A percentile compares a stretch with the other conserved stretches of the same genome.
phyloP scores from a whole-genome alignment of 2,888 invertebrate genomes.

The Caenorhabditis angaria region DNA sequence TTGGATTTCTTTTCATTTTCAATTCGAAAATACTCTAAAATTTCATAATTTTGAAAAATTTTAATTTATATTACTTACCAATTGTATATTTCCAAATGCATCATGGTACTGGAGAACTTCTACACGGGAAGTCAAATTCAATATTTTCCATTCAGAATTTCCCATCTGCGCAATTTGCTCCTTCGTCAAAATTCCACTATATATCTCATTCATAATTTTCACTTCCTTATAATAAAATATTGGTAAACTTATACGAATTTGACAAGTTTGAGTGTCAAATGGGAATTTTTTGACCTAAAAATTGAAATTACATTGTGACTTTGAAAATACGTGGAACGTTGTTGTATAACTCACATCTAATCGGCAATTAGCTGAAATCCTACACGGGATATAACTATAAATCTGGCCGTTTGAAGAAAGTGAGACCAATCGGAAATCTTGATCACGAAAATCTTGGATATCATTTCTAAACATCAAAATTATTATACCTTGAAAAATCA shows the following conservation, averaged over 20 bases:
- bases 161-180: constrained; percentile 12
- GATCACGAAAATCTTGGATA: constrained; percentile 1
- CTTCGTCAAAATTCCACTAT: constrained; percentile 14
- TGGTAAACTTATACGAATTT: constrained; percentile 21
- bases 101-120: constrained; percentile 18
- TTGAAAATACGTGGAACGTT: too few species aligned
- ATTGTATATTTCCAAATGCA: constrained; percentile 21
- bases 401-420: background rate
- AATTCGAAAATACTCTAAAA: constrained; percentile 30
- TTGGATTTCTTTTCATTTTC: constrained; percentile 28
- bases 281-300: too few species aligned
- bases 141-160: constrained; percentile 34
- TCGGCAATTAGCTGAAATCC: constrained; percentile 21
- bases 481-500: background rate
- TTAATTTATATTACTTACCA: too few species aligned
- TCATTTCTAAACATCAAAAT: constrained; percentile 18
- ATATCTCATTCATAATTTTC: constrained; percentile 18
- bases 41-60: too few species aligned
- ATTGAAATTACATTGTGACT: too few species aligned
- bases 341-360: constrained; percentile 18
- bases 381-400: constrained; percentile 16
- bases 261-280: constrained; percentile 29
- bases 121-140: constrained; percentile 14
- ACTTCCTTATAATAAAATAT: constrained; percentile 16
- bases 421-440: constrained; percentile 18